Evolutionary conservation across 2,888 invertebrate genomes (phyloP).

Genomic region (Alitta virens): DNA sequence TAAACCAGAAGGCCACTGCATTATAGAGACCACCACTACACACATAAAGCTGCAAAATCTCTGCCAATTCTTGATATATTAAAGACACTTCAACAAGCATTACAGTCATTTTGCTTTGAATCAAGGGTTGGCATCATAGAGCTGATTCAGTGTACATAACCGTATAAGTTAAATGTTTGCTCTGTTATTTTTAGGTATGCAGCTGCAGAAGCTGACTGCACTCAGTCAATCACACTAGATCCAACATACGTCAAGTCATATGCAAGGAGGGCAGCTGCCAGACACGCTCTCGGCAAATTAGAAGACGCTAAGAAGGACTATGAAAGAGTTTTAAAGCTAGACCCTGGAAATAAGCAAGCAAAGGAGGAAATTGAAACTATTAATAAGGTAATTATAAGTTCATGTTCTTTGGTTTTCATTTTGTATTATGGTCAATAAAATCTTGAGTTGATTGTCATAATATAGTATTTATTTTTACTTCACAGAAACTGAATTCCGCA

Average conservation of each 20-base stretch:
- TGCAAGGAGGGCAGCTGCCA: constrained; percentile 50
- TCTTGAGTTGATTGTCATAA: background rate
- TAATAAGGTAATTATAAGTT: constrained; percentile 52
- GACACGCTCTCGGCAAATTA: constrained; percentile 71
- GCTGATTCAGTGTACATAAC: too few relatives aligned
- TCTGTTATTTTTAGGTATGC: constrained; percentile 45
- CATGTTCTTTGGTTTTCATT: too few relatives aligned
- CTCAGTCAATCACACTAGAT: constrained; percentile 53
- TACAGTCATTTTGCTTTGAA: too few relatives aligned
- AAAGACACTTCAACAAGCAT: too few relatives aligned
- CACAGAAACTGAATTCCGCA: background rate
- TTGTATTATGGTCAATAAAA: too few relatives aligned
- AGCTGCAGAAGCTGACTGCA: constrained; percentile 58
- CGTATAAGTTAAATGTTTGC: too few relatives aligned
- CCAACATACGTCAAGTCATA: constrained; percentile 57
- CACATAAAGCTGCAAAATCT: too few relatives aligned
- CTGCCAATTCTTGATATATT: too few relatives aligned
- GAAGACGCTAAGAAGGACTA: constrained; percentile 74
- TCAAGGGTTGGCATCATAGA: too few relatives aligned
- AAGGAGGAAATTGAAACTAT: constrained; percentile 64
- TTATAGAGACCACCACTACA: too few relatives aligned
- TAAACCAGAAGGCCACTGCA: too few relatives aligned
- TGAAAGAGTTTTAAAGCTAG: constrained; percentile 69
- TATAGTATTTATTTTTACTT: background rate
- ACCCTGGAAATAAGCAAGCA: constrained; percentile 76